These are phyloP conservation scores for Eupithecia tripunctaria DNA, from an alignment of 2,888 invertebrate species.

Conservation along the genomic window DNA sequence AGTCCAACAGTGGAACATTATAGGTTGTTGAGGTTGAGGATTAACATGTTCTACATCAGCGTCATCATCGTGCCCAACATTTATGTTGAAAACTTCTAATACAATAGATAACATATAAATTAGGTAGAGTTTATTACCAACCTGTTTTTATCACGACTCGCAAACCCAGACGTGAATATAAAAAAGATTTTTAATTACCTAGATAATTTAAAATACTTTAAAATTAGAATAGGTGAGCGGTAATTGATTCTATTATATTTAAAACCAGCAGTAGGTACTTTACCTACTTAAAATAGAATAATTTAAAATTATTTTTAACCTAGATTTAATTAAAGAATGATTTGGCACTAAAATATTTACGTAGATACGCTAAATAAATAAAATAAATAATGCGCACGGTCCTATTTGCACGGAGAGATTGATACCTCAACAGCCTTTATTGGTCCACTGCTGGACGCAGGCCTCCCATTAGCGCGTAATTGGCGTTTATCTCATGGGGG, in stretches of 20 bases:
- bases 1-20: no score
- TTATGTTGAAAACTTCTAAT: neutral
- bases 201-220: neutral
- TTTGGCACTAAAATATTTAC: neutral
- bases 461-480: no score
- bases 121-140: neutral
- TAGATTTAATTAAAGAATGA: neutral
- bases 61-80: no score
- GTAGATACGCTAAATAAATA: no score
- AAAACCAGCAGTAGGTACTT: neutral
- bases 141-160: conserved; percentile 5
- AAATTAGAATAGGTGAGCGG: neutral
- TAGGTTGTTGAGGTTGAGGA: no score
- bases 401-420: no score
- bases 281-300: neutral
- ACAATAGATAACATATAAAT: neutral
- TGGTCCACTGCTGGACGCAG: no score
- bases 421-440: no score
- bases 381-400: no score
- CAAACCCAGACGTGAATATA: neutral
- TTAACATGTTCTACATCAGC: no score
- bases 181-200: neutral
- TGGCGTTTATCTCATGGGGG: no score
- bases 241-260: neutral
- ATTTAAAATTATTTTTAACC: neutral